phyloP scores from a whole-genome alignment of 2,113 vertebrate species.

The Dascyllus trimaculatus region DNA sequence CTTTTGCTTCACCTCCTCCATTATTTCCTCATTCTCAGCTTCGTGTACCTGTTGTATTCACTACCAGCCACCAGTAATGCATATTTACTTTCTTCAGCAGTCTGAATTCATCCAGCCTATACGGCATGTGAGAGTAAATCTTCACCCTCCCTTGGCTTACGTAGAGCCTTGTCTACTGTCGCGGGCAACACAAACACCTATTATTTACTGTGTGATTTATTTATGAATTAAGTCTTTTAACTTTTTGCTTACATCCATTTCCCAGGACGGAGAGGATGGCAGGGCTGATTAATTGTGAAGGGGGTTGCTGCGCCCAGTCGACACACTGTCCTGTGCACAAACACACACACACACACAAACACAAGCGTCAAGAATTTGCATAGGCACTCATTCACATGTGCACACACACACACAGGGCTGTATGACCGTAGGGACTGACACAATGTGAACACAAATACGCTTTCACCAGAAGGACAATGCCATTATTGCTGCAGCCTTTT shows the following conservation, averaged over 20 bases:
- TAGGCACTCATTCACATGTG: slow-evolving; percentile 6
- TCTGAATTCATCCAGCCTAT: slow-evolving; percentile 54
- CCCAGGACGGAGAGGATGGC: slow-evolving; percentile 59
- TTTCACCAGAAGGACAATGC: slow-evolving; percentile 35
- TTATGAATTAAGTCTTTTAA: slow-evolving; percentile 84
- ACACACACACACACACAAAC: slow-evolving; percentile 33
- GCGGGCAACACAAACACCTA: slow-evolving; percentile 72
- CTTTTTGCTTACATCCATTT: slow-evolving; percentile 82
- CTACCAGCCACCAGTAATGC: slow-evolving; percentile 57
- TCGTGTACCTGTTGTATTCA: slow-evolving; percentile 60
- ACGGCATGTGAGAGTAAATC: slow-evolving; percentile 63
- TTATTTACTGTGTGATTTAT: slow-evolving; percentile 86
- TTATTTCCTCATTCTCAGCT: slow-evolving; percentile 21
- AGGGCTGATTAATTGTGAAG: slow-evolving; percentile 77
- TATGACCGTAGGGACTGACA: slow-evolving; percentile 30
- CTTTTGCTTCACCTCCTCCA: background rate
- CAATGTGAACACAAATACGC: slow-evolving; percentile 21
- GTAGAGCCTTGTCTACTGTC: slow-evolving; percentile 58
- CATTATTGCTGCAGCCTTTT: slow-evolving; percentile 43
- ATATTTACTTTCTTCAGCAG: slow-evolving; percentile 72
- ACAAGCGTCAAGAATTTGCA: slow-evolving; percentile 34
- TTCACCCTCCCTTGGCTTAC: slow-evolving; percentile 35
- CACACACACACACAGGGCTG: slow-evolving; percentile 6
- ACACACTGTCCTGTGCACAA: slow-evolving; percentile 1
- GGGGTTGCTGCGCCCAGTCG: slow-evolving; percentile 33